Percentiles rank a stretch among this genome's conserved stretches.
phyloP scores from a whole-genome alignment of 2,888 invertebrate species.

The Spicauda simplicius region DNA sequence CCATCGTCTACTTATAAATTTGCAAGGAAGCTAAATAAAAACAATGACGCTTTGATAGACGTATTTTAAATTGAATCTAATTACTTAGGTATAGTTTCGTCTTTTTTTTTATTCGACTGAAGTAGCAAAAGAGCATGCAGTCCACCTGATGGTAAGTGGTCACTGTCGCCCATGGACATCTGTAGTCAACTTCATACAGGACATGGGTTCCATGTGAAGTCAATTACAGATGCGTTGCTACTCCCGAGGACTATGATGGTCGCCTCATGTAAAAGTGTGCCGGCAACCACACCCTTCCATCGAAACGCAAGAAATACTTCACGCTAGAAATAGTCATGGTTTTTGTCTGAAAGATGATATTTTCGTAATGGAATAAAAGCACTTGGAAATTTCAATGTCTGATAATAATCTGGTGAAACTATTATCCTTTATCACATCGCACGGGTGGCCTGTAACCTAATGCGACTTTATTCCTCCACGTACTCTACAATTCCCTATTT shows the following conservation, averaged over 20 bases:
- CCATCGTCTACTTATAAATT: conserved; percentile 43
- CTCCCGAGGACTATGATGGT: too few species aligned
- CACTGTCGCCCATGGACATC: too few species aligned
- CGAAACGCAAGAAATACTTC: too few species aligned
- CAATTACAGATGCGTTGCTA: too few species aligned
- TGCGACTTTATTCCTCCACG: background rate
- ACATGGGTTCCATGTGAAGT: too few species aligned
- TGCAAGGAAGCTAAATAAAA: conserved; percentile 29
- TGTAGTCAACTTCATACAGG: too few species aligned
- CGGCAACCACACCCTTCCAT: too few species aligned
- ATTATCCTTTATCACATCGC: background rate
- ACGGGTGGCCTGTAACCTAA: conserved; percentile 9
- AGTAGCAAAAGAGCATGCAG: too few species aligned
- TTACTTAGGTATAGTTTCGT: background rate
- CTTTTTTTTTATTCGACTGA: background rate
- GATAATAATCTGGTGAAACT: background rate
- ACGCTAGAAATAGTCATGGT: too few species aligned
- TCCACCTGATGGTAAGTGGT: too few species aligned
- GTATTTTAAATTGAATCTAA: background rate
- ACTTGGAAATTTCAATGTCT: background rate
- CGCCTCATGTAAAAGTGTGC: too few species aligned
- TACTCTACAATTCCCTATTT: background rate
- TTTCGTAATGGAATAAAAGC: background rate
- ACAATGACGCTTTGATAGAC: background rate
- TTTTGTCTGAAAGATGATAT: background rate